Evolutionary conservation across 2,113 vertebrate species (phyloP).

Genomic region (Trogon melanurus): DNA sequence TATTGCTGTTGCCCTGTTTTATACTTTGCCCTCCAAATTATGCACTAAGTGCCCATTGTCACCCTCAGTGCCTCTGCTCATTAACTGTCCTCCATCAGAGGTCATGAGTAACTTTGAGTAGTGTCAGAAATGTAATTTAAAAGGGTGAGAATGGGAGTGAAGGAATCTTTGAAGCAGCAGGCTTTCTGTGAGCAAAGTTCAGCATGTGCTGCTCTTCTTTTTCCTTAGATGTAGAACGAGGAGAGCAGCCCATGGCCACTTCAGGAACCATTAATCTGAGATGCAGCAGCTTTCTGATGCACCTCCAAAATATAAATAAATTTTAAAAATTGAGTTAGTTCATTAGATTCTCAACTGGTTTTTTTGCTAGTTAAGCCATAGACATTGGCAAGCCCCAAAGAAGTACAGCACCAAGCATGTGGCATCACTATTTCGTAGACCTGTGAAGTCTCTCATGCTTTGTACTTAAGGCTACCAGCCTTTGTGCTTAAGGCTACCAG

Average conservation of each 20-base stretch:
- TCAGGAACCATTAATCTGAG: neutral
- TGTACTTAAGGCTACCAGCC: neutral
- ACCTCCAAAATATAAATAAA: neutral
- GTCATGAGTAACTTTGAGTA: neutral
- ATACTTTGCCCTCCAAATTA: neutral
- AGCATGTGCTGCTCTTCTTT: neutral
- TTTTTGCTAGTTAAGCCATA: neutral
- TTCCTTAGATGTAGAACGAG: neutral
- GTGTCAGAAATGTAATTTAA: neutral
- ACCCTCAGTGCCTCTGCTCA: neutral
- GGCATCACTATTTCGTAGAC: neutral
- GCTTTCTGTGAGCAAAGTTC: neutral
- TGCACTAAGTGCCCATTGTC: neutral
- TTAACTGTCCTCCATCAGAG: neutral
- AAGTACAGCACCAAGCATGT: neutral
- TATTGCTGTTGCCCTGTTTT: neutral
- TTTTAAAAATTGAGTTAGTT: neutral
- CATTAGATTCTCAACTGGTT: neutral
- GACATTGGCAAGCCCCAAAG: neutral
- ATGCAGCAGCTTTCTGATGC: neutral
- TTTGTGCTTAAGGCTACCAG: neutral
- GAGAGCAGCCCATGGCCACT: neutral
- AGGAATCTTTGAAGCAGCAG: neutral
- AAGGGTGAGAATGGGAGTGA: neutral
- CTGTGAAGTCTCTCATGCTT: neutral